Evolutionary conservation across 2,888 invertebrate species (phyloP).

Genomic region (Cartodere bifasciata): DNA sequence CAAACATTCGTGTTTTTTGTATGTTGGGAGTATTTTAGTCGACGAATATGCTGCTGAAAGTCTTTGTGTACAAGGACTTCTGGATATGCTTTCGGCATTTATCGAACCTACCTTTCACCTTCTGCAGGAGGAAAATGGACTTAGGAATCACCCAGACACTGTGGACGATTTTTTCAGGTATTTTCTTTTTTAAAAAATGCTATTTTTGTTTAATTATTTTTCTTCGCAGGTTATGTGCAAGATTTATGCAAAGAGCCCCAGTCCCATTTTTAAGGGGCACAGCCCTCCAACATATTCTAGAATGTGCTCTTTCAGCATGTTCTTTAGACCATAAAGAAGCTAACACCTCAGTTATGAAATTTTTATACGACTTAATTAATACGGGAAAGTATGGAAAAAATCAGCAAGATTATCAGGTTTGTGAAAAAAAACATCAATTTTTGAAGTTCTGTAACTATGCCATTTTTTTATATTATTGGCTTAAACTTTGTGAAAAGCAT

Average conservation of each 20-base stretch:
- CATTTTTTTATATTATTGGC: too few species aligned
- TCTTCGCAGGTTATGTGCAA: conserved; percentile 46
- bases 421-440: too few species aligned
- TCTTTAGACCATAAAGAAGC: conserved; percentile 90
- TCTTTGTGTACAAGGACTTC: conserved; percentile 63
- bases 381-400: conserved; percentile 35
- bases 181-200: not conserved
- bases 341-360: conserved; percentile 92
- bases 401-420: conserved; percentile 24
- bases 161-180: conserved; percentile 86
- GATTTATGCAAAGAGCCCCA: conserved; percentile 66
- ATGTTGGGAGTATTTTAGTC: conserved; percentile 78
- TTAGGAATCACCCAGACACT: conserved; percentile 90
- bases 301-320: conserved; percentile 71
- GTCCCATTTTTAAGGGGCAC: conserved; percentile 67
- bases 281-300: conserved; percentile 60
- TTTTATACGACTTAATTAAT: conserved; percentile 69
- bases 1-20: conserved; percentile 85
- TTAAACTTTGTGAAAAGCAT: too few species aligned
- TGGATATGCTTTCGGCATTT: conserved; percentile 76
- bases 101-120: conserved; percentile 69
- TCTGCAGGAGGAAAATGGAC: conserved; percentile 65
- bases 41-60: conserved; percentile 71
- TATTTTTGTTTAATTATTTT: not conserved
- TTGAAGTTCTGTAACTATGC: too few species aligned